These are phyloP conservation scores for Theretra japonica DNA, from an alignment of 2,888 invertebrate genomes.

Conservation along the genomic window DNA sequence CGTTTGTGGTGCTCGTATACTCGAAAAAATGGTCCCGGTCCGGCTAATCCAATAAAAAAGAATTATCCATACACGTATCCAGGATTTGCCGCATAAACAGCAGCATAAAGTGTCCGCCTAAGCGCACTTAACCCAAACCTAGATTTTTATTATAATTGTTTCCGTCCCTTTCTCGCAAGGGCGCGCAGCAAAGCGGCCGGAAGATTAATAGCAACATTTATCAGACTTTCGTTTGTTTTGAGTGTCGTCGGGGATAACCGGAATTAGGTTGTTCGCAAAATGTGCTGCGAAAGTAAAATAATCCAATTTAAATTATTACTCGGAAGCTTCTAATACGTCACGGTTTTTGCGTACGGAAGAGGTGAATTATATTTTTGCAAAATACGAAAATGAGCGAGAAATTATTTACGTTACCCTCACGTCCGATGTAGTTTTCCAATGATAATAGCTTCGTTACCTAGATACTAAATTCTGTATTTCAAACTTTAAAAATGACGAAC, in stretches of 20 bases:
- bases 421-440: background rate
- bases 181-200: conserved; percentile 56
- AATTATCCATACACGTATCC: conserved; percentile 42
- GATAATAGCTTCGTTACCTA: too few relatives aligned
- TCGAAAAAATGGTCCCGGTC: conserved; percentile 30
- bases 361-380: background rate
- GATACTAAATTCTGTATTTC: too few relatives aligned
- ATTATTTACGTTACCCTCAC: background rate
- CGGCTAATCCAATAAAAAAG: conserved; percentile 36
- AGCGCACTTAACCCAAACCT: conserved; percentile 59
- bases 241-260: conserved; percentile 73
- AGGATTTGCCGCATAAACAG: conserved; percentile 38
- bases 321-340: conserved; percentile 12
- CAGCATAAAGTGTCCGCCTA: conserved; percentile 42
- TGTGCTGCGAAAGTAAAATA: conserved; percentile 68
- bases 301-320: conserved; percentile 71
- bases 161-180: conserved; percentile 59
- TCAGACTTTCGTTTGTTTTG: conserved; percentile 80
- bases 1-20: background rate
- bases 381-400: background rate
- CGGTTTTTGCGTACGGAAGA: background rate
- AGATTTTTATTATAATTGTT: conserved; percentile 60
- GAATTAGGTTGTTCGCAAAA: conserved; percentile 74
- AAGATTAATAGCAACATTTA: conserved; percentile 78
- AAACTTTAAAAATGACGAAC: too few relatives aligned